Conservation (phyloP, 2,113 vertebrate genomes). For the Centrocercus urophasianus region DNA sequence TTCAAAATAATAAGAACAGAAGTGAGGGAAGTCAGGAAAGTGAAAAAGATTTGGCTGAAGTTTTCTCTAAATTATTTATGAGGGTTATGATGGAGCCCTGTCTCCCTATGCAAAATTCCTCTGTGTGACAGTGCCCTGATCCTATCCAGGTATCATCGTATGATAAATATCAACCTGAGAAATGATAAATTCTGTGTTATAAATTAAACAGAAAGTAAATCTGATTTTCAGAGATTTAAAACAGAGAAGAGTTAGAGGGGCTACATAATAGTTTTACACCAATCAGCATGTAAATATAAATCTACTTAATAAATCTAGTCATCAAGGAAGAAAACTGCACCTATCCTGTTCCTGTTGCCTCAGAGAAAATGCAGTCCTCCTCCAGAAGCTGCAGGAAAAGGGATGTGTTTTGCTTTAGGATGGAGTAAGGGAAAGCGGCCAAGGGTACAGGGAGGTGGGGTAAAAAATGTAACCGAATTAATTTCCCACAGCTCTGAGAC, state of each 20-base stretch:
- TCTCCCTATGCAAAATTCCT: neutral
- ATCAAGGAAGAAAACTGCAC: neutral
- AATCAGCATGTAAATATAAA: neutral
- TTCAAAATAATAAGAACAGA: neutral
- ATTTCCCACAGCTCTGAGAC: neutral
- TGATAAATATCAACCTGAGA: neutral
- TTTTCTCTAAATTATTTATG: neutral
- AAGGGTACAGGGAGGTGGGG: neutral
- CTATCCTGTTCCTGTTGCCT: neutral
- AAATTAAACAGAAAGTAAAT: neutral
- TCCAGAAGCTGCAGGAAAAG: neutral
- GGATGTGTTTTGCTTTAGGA: neutral
- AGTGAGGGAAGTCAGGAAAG: neutral
- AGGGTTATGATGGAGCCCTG: neutral
- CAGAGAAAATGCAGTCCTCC: neutral
- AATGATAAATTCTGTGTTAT: neutral
- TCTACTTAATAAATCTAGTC: neutral
- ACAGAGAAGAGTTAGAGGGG: neutral
- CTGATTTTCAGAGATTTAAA: neutral
- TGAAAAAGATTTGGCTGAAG: neutral
- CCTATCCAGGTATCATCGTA: neutral
- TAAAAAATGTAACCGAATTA: rapidly evolving
- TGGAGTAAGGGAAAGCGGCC: neutral
- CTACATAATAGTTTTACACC: neutral
- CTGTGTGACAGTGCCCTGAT: neutral